Evolutionary conservation across 2,797 vertebrate genomes (phyloP), one percentile per base, ranked within the genome.

Genomic region (Tamandua tetradactyla): DNA sequence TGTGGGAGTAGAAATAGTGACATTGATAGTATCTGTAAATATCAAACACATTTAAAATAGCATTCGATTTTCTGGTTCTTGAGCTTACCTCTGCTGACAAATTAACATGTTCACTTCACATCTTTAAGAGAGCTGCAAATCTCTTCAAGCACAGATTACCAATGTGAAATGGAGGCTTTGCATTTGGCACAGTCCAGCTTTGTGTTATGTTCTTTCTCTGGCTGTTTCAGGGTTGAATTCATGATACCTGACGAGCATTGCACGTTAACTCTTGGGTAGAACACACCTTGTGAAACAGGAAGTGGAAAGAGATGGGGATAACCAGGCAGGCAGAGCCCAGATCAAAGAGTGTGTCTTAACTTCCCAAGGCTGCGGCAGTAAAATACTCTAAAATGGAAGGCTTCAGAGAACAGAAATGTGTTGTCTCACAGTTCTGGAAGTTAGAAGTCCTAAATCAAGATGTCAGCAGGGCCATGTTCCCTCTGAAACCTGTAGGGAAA

Each of bases 271-370:
- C 1, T 55, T 6, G 20, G 4, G 14, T 3, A 30, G 40, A 17
- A 7, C 22, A 37, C 0, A 40, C 18, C 0, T 0, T 42, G 44
- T 9, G 20, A 55, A 76, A n/a, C 22, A 61, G 55, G 40, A 61
- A 76, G n/a, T n/a, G 7, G 27, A 32, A 62, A 44, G 35, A 75
- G 40, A 22, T 22, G 25, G 78, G 40, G 59, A 66, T 17, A 30
- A 14, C 32, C 15, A 1, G 22, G 44, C 25, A 82, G 7, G n/a
- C 4, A 57, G 64, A 82, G 20, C 20, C 62, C 14, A 40, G 27
- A 14, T 42, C 40, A 20, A 72, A 42, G 20, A 15, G 49, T 52
- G 14, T 52, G 49, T 15, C 49, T 52, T 17, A 52, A 52, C 17
- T 52, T 52, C 49, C 49, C 49, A 49, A 49, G 49, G 49, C 49